Percentiles rank a stretch among this genome's conserved stretches.
These are phyloP conservation scores for Pelodiscus sinensis DNA, from an alignment of 2,113 vertebrate genomes.

Conservation along the genomic window DNA sequence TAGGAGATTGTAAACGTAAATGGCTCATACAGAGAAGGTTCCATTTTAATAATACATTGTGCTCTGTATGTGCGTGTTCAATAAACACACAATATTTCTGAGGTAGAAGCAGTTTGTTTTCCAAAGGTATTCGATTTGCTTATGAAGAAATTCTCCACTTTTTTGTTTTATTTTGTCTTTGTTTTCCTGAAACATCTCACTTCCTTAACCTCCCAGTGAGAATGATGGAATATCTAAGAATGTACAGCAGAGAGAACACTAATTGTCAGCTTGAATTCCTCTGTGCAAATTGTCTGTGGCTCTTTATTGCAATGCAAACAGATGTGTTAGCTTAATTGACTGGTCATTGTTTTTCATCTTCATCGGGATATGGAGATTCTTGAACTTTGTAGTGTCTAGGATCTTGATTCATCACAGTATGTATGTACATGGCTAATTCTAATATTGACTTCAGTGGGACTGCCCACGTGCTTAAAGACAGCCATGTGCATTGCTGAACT, in stretches of 20 bases:
- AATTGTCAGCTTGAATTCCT: not conserved
- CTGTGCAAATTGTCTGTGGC: not conserved
- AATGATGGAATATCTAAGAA: not conserved
- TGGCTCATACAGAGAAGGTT: not conserved
- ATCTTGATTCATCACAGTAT: not conserved
- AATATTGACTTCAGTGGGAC: not conserved
- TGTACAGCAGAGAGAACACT: not conserved
- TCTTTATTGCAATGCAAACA: not conserved
- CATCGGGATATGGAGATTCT: not conserved
- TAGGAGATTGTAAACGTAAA: not conserved
- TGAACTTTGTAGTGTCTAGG: not conserved
- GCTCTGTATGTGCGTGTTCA: not conserved
- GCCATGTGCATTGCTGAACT: not conserved
- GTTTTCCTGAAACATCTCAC: not conserved
- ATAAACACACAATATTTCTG: not conserved
- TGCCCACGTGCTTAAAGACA: not conserved
- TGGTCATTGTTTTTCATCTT: fast-evolving
- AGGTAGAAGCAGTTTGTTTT: not conserved
- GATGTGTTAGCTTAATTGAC: not conserved
- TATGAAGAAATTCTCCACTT: not conserved
- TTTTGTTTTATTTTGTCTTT: not conserved
- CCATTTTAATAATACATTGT: not conserved
- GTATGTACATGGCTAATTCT: not conserved
- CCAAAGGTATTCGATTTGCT: not conserved
- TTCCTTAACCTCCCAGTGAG: not conserved